Conservation (phyloP, 2,113 vertebrate genomes). For the Chloropsis hardwickii region DNA sequence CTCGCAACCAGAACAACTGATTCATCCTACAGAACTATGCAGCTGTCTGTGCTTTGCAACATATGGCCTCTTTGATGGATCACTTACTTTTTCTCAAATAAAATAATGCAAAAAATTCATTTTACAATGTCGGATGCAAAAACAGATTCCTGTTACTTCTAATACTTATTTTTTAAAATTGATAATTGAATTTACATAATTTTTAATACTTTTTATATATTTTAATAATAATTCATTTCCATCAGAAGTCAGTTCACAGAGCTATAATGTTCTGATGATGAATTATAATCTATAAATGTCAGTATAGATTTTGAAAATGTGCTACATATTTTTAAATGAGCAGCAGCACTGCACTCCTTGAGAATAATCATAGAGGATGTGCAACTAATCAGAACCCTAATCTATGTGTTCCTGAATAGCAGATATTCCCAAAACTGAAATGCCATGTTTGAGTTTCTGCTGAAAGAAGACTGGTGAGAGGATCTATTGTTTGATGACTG, state of each 20-base stretch:
- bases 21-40: rapidly evolving
- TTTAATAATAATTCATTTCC: not conserved
- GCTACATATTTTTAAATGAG: not conserved
- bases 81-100: not conserved
- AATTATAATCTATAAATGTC: not conserved
- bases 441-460: not conserved
- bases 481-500: not conserved
- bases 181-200: not conserved
- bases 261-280: not conserved
- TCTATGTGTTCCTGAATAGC: not conserved
- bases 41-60: not conserved
- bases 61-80: not conserved
- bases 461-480: not conserved
- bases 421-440: not conserved
- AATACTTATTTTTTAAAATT: not conserved
- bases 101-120: not conserved
- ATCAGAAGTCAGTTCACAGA: not conserved
- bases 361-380: not conserved
- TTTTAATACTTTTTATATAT: not conserved
- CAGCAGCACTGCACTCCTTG: not conserved
- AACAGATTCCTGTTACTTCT: not conserved
- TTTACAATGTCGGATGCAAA: not conserved
- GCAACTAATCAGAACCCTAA: not conserved
- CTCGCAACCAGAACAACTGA: rapidly evolving
- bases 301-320: not conserved